Base-by-base conservation (phyloP, 2,113 vertebrate species). In the Gopherus flavomarginatus region DNA sequence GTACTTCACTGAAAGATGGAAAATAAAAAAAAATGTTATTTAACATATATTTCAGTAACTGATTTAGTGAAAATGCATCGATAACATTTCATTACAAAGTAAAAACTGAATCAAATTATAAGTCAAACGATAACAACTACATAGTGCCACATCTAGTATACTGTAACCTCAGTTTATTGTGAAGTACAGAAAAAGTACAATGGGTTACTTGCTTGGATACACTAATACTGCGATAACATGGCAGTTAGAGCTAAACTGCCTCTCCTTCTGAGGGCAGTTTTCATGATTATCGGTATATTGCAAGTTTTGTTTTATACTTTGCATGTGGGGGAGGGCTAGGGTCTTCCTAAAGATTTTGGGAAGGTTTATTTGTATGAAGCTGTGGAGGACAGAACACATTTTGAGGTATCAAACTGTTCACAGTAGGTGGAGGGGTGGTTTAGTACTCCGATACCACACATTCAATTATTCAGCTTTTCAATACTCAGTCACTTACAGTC, bases 141-240 rank as follows among this genome's bases (percentile, higher is more conserved):
- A 53, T 47, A 2, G 0, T 5, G 38, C 2, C 11, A 53, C 47
- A 24, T 0, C 52, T 1, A 3, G 35, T 0, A 0, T 8, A 59
- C 50, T 16, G 11, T 69, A 1, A 65, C 35, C 31, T n/a, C 62
- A 65, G 19, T n/a, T 69, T 69, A 10, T 0, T 0, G 44, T 0
- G 22, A 75, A 0, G 31, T 52, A 19, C 2, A n/a, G 7, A 8
- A 92, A 57, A 56, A 7, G 24, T 1, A 42, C 44, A 3, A 1
- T 69, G 86, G 81, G 85, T 91, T 50, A 79, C 90, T 69, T 59
- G 26, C 86, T 5, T 84, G 90, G 84, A 8, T 42, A 16, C 7
- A 50, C 50, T 47, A 85, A 88, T 90, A 96, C 87, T 7, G 94
- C 84, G 77, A 84, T 87, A 82, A 83, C n/a, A 69, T 93, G 95